Percentiles rank a stretch among this genome's conserved stretches.
Evolutionary conservation across 2,113 vertebrate genomes (phyloP).

Genomic region (Etia nguti): DNA sequence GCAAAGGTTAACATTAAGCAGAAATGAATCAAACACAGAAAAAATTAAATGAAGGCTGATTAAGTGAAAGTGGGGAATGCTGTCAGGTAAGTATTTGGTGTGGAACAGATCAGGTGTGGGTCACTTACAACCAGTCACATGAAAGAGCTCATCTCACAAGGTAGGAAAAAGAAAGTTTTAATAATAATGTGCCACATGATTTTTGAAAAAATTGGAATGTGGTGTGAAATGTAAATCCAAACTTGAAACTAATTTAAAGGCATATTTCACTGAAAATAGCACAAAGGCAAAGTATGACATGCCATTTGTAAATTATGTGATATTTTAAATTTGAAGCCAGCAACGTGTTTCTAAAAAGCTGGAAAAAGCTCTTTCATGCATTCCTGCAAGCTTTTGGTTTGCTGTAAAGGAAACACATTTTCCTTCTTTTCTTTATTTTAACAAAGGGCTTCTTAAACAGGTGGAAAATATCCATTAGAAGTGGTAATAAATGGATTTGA

Average conservation of each 20-base stretch:
- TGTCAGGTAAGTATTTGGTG: neutral
- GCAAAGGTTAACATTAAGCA: neutral
- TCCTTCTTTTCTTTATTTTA: neutral
- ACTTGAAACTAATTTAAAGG: neutral
- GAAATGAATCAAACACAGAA: neutral
- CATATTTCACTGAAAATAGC: neutral
- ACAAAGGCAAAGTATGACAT: neutral
- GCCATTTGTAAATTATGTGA: neutral
- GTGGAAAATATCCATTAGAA: neutral
- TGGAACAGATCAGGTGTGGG: neutral
- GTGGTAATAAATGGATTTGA: neutral
- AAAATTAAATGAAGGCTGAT: accelerated
- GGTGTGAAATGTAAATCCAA: neutral
- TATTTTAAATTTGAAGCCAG: neutral
- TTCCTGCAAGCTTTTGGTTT: neutral
- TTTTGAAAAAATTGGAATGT: neutral
- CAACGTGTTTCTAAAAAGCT: neutral
- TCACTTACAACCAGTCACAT: too few relatives aligned
- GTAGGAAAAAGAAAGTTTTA: neutral
- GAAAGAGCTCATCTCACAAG: neutral
- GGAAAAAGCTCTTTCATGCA: neutral
- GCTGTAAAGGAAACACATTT: neutral
- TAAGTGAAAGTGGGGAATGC: neutral
- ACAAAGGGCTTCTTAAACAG: neutral
- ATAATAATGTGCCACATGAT: neutral